phyloP scores from a whole-genome alignment of 2,888 invertebrate genomes.

The Drosophila prostipennis region DNA sequence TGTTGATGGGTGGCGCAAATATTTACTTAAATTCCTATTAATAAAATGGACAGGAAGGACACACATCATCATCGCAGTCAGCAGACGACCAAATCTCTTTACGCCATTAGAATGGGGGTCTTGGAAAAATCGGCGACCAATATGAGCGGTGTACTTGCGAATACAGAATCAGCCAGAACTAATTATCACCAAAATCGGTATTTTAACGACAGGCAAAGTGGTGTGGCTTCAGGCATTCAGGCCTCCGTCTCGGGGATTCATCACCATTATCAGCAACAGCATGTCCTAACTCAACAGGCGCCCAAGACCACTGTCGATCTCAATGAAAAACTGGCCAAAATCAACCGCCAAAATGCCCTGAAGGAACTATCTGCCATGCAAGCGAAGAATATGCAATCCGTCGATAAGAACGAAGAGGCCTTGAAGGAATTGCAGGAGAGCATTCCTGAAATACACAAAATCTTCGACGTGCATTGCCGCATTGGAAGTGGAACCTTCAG shows the following conservation, averaged over 20 bases:
- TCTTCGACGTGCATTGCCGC: slow-evolving; percentile 89
- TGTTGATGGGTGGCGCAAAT: slow-evolving; percentile 60
- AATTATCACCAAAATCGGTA: neutral
- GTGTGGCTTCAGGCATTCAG: neutral
- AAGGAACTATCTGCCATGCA: slow-evolving; percentile 59
- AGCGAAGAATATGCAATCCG: slow-evolving; percentile 20
- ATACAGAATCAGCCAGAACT: too few relatives aligned
- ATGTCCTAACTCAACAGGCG: neutral
- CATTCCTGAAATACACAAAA: slow-evolving; percentile 87
- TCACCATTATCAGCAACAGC: neutral
- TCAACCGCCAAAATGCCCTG: slow-evolving; percentile 49
- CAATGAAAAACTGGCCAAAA: slow-evolving; percentile 42
- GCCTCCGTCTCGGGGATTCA: neutral
- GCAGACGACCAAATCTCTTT: slow-evolving; percentile 4
- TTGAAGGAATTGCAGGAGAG: slow-evolving; percentile 78
- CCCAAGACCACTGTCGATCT: slow-evolving; percentile 1
- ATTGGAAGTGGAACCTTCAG: slow-evolving; percentile 95
- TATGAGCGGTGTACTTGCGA: neutral
- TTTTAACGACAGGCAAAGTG: neutral
- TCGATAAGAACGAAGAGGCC: slow-evolving; percentile 76
- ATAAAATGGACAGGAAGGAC: slow-evolving; percentile 62
- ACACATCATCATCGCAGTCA: slow-evolving; percentile 16
- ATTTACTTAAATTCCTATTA: slow-evolving; percentile 46
- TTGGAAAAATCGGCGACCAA: neutral
- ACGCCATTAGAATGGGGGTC: neutral